Base-by-base conservation (phyloP, 1,140 invertebrate species). In the Cotesia glomerata region DNA sequence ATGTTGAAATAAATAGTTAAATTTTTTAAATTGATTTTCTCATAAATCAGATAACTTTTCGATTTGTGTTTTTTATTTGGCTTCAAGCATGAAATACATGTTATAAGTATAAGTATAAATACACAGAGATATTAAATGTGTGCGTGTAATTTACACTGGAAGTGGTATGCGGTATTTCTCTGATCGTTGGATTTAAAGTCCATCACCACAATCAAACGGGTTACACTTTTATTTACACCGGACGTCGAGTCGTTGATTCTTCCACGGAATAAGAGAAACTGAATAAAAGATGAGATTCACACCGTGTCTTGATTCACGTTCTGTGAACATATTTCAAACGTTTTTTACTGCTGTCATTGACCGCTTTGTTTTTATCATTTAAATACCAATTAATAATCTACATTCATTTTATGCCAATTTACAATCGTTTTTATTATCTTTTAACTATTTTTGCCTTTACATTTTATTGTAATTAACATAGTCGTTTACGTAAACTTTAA, bases 201-300 rank as follows among this genome's bases (percentile, higher is more conserved):
- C 52, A 56, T 18, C 52, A 56, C 52, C n/a, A 56, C 18, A 18
- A 56, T 16, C 39, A 45, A 45, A 45, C 39, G 39, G 39, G 39
- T 45, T 45, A 45, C 39, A 45, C 39, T 45, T 45, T 45, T 45
- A 45, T 45, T 9, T 45, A 45, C 39, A 45, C 39, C 39, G 39
- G 39, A 45, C 39, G 39, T 45, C 39, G 13, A 16, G 18, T 34
- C 4, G 58, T 26, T 35, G 69, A 26, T 69, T 67, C 52, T 69
- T 67, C 52, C 52, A 18, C 13, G 18, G n/a, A 56, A 18, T 56
- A 18, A 56, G 52, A 69, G 71, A 18, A 72, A 64, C 78, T 86
- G 84, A 86, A 86, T 86, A 86, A 86, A 85, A 85, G 84, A 86
- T 86, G 84, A 86, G 84, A 81, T 84, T 85, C 84, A 84, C 84